Evolutionary conservation across 1,140 invertebrate species (phyloP).

Genomic region (Trypoxylus dichotomus): DNA sequence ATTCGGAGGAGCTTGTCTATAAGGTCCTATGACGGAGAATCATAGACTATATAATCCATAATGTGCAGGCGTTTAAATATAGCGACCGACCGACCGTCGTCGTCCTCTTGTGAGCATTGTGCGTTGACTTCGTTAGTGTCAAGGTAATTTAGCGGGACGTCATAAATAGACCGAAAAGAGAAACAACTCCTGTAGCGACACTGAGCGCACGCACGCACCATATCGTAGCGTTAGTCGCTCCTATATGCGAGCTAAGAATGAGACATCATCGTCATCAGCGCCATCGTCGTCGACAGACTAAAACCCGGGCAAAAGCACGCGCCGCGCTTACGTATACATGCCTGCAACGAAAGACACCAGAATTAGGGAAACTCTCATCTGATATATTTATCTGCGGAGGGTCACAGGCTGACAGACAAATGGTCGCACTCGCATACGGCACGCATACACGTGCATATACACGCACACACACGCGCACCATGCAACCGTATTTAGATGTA

Average conservation of each 20-base stretch:
- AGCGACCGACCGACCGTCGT: not conserved
- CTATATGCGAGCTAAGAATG: not conserved
- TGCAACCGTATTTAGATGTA: not conserved
- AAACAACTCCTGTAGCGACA: not conserved
- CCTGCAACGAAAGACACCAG: not conserved
- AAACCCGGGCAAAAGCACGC: conserved; percentile 3
- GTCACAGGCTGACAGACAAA: conserved; percentile 50
- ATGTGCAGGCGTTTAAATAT: no score
- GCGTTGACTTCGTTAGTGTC: conserved; percentile 46
- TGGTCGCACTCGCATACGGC: conserved; percentile 42
- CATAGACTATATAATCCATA: no score
- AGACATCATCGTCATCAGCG: conserved; percentile 5
- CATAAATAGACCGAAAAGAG: conserved; percentile 46
- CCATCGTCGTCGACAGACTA: not conserved
- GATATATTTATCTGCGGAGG: conserved; percentile 47
- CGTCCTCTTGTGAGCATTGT: conserved; percentile 30
- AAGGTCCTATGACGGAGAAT: no score
- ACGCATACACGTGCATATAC: conserved; percentile 39
- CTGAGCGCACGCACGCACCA: conserved; percentile 12
- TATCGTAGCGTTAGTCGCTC: no score
- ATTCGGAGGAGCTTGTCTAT: no score
- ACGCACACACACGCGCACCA: conserved; percentile 24
- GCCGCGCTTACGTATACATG: not conserved
- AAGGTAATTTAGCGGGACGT: conserved; percentile 51
- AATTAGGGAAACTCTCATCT: conserved; percentile 37